These are phyloP conservation scores for Enteromius viviparus DNA, from an alignment of 2,797 vertebrate species.

Conservation along the genomic window DNA sequence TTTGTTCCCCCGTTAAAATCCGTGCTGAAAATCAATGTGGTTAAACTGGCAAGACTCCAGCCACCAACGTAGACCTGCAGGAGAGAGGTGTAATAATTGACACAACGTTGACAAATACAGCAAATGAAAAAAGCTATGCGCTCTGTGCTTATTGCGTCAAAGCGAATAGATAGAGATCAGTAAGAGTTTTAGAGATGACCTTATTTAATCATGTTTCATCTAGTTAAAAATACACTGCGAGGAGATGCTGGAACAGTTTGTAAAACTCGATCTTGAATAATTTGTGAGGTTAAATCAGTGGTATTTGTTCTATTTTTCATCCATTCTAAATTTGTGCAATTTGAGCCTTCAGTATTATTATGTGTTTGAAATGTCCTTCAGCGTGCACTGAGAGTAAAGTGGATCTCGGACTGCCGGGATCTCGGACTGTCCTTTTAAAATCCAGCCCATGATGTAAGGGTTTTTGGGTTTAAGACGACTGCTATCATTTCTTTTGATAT, in stretches of 20 bases:
- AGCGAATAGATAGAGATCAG: background rate
- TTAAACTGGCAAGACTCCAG: slow-evolving; percentile 48
- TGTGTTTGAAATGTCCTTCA: background rate
- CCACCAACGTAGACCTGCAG: slow-evolving; percentile 24
- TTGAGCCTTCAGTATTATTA: slow-evolving; percentile 2
- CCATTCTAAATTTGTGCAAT: background rate
- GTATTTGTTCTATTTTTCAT: background rate
- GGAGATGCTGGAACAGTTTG: background rate
- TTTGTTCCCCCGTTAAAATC: slow-evolving; percentile 38
- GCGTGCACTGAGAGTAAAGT: background rate
- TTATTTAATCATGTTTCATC: slow-evolving; percentile 35
- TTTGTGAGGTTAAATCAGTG: background rate
- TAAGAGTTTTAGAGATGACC: slow-evolving; percentile 9
- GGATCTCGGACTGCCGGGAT: background rate
- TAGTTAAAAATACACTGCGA: background rate
- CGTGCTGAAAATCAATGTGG: slow-evolving; percentile 40
- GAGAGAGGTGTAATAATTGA: slow-evolving; percentile 50
- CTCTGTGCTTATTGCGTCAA: slow-evolving; percentile 39
- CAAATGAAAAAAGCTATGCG: slow-evolving; percentile 25
- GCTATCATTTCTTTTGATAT: background rate
- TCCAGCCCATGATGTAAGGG: slow-evolving; percentile 4
- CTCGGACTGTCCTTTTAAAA: background rate
- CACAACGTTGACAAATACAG: slow-evolving; percentile 49
- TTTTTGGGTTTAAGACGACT: background rate
- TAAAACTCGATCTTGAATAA: slow-evolving; percentile 9